Base-by-base conservation (phyloP, 1,140 invertebrate genomes). In the Drosophila sproati region DNA sequence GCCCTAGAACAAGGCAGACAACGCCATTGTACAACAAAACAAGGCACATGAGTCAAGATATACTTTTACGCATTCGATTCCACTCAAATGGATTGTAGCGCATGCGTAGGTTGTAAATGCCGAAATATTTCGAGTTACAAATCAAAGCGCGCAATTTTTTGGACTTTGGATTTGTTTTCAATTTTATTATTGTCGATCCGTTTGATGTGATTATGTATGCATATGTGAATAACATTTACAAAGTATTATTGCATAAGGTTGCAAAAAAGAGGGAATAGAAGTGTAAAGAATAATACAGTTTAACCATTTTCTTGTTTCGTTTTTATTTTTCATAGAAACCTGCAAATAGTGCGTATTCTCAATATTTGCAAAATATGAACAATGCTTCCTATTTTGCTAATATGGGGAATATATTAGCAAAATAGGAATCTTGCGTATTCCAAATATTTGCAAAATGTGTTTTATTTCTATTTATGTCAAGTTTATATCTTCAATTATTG, bases 111-210 rank as follows among this genome's bases (percentile, higher is more conserved):
- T 62, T 77, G 54, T 31, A 39, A 68, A 77, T 12, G 52, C 68
- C 71, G 39, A 51, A 28, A 39, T 39, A 3, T 54, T 32, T 29
- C 32, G 43, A 69, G 35, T 50, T 37, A 59, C 67, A 69, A 62
- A 41, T 59, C 39, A 52, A 78, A 57, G 47, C 50, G 69, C 61
- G 76, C 80, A 80, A 82, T 78, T 67, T 66, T 71, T 48, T 90
- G 86, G 87, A 90, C 86, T 90, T 90, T 90, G 82, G 77, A 82
- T 90, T 86, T 90, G 79, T 90, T 90, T 89, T 85, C 20, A 20
- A 20, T 20, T 20, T 69, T 77, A 67, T 74, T 59, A 54, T 10
- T 51, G 28, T 12, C 57, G 29, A 43, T 43, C 39, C 45, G 61
- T n/a, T 67, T 60, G 41, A 69, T n/a, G 52, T 52, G 29, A 39